Percentiles rank a stretch among this genome's conserved stretches.
Evolutionary conservation across 2,797 vertebrate genomes (phyloP).

Genomic region (Periparus ater): DNA sequence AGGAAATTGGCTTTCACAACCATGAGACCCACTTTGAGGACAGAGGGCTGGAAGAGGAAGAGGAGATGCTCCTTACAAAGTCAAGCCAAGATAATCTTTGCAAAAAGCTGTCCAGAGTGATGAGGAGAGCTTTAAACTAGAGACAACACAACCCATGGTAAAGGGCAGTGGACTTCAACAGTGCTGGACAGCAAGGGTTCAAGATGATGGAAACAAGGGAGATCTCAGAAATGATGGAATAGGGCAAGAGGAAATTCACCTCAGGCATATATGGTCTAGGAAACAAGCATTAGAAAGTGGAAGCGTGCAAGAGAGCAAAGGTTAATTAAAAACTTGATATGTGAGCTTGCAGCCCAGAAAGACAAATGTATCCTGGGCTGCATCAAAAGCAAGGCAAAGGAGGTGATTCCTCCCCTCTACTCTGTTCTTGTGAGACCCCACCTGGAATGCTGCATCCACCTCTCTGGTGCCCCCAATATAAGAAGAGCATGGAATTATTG

Average conservation of each 20-base stretch:
- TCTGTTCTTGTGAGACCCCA: neutral
- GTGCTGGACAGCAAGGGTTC: neutral
- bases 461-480: neutral
- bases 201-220: neutral
- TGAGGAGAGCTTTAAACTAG: neutral
- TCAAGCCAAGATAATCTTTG: neutral
- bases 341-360: neutral
- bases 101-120: neutral
- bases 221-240: neutral
- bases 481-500: neutral
- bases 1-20: conserved; percentile 4
- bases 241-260: neutral
- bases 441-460: neutral
- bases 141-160: neutral
- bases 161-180: neutral
- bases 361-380: neutral
- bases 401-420: neutral
- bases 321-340: neutral
- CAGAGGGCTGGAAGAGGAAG: neutral
- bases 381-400: neutral
- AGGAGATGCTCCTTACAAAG: neutral
- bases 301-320: neutral
- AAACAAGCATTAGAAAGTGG: neutral
- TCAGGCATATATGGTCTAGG: neutral
- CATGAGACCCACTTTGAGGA: neutral